Conservation (phyloP, 2,888 invertebrate genomes). For the Dryobota labecula region DNA sequence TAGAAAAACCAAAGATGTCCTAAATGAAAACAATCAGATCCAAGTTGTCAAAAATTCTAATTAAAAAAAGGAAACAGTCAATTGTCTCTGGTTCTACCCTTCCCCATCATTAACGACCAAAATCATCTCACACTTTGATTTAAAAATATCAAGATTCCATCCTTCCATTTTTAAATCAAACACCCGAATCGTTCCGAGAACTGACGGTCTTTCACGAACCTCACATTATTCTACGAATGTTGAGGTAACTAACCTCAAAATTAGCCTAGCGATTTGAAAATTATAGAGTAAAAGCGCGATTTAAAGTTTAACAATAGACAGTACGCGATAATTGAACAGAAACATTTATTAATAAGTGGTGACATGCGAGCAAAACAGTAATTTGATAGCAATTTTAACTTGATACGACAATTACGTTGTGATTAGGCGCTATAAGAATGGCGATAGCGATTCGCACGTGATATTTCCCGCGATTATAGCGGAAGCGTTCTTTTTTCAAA, state of each 20-base stretch:
- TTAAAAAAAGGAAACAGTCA: constrained; percentile 51
- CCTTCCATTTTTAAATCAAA: constrained; percentile 68
- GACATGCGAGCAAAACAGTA: constrained; percentile 75
- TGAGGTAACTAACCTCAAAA: constrained; percentile 67
- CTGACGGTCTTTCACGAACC: constrained; percentile 57
- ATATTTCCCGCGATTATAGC: constrained; percentile 64
- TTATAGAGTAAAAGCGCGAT: constrained; percentile 58
- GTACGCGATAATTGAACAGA: constrained; percentile 58
- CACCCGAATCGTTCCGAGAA: constrained; percentile 65
- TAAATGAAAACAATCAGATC: constrained; percentile 26
- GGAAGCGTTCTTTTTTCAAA: constrained; percentile 68
- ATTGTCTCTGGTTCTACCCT: constrained; percentile 55
- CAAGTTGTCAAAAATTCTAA: constrained; percentile 15
- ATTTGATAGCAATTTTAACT: constrained; percentile 73
- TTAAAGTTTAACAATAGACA: constrained; percentile 53
- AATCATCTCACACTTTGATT: constrained; percentile 67
- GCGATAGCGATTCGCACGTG: constrained; percentile 66
- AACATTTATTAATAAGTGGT: constrained; percentile 67
- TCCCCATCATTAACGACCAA: constrained; percentile 61
- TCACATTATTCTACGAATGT: constrained; percentile 56
- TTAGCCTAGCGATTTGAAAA: constrained; percentile 63
- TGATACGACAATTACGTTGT: constrained; percentile 72
- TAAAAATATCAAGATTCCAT: constrained; percentile 62
- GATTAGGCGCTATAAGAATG: constrained; percentile 70
- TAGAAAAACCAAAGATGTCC: background rate